Percentiles rank a stretch among this genome's conserved stretches.
Evolutionary conservation across 2,797 vertebrate genomes (phyloP).

Genomic region (Perdix hodgsoniae): DNA sequence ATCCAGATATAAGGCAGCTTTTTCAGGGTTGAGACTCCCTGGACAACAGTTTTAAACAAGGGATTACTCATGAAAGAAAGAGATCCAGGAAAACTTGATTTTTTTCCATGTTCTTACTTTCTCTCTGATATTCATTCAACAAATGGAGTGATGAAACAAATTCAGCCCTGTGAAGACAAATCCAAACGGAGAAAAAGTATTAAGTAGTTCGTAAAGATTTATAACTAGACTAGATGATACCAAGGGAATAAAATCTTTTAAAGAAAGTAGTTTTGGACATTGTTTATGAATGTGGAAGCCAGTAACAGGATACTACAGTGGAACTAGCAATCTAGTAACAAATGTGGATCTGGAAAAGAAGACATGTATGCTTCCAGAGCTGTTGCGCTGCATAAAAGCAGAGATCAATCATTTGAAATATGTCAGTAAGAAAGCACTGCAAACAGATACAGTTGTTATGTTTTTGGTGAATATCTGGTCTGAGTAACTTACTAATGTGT

Average conservation of each 20-base stretch:
- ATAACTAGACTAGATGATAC: not conserved
- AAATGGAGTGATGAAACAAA: not conserved
- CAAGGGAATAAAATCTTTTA: not conserved
- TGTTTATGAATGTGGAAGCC: not conserved
- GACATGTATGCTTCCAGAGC: not conserved
- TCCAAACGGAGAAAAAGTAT: not conserved
- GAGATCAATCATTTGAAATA: not conserved
- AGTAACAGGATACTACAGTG: not conserved
- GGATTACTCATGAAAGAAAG: not conserved
- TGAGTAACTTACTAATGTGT: not conserved
- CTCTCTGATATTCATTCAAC: not conserved
- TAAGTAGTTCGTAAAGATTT: not conserved
- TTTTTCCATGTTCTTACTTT: not conserved
- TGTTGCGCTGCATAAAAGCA: not conserved
- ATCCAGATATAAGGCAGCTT: not conserved
- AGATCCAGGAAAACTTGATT: fast-evolving
- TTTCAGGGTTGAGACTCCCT: not conserved
- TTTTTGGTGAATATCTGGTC: not conserved
- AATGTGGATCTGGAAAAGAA: not conserved
- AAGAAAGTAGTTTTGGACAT: not conserved
- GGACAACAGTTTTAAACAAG: not conserved
- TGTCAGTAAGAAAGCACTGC: not conserved
- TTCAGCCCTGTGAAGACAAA: not conserved
- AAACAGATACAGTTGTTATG: not conserved
- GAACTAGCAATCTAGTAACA: not conserved